Percentiles rank a stretch among this genome's conserved stretches.
Conservation (phyloP, 2,797 vertebrate genomes). For the Epinephelus awoara region DNA sequence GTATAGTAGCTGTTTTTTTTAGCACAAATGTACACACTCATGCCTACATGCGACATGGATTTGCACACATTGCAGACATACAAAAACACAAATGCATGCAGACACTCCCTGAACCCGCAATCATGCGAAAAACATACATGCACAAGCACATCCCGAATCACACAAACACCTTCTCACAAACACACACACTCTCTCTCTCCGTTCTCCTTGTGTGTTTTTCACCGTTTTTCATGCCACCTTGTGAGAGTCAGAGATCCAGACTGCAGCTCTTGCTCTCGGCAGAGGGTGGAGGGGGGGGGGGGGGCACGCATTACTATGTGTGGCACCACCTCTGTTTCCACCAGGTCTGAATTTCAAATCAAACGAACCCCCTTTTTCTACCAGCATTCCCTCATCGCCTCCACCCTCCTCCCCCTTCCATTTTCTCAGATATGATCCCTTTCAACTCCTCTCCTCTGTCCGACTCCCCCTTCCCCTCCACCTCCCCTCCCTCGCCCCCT, state of each 20-base stretch:
- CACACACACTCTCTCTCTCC: slow-evolving; percentile 17
- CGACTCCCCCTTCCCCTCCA: slow-evolving; percentile 2
- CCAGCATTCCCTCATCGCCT: slow-evolving; percentile 63
- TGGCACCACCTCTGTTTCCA: slow-evolving; percentile 76
- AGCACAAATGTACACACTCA: slow-evolving; percentile 57
- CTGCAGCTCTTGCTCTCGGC: slow-evolving; percentile 67
- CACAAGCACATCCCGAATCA: slow-evolving; percentile 31
- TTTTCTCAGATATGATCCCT: slow-evolving; percentile 72
- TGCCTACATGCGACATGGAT: slow-evolving; percentile 9
- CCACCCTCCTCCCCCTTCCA: slow-evolving; percentile 39
- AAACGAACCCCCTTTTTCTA: slow-evolving; percentile 79
- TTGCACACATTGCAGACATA: slow-evolving; percentile 18
- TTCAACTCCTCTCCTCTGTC: slow-evolving; percentile 60
- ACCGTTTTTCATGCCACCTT: slow-evolving; percentile 54
- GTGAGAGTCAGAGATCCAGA: slow-evolving; percentile 60
- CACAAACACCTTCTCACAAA: slow-evolving; percentile 17
- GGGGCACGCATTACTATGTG: slow-evolving; percentile 71
- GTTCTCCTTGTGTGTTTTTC: slow-evolving; percentile 66
- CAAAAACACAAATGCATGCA: slow-evolving; percentile 3
- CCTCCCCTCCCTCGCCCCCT: neutral
- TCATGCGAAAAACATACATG: neutral
- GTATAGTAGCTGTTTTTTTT: slow-evolving; percentile 73
- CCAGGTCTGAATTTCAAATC: slow-evolving; percentile 81
- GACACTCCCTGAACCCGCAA: too few relatives aligned
- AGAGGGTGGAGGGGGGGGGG: neutral